Base-by-base conservation (phyloP, 2,888 invertebrate species). In the Ennomos quercinarius region DNA sequence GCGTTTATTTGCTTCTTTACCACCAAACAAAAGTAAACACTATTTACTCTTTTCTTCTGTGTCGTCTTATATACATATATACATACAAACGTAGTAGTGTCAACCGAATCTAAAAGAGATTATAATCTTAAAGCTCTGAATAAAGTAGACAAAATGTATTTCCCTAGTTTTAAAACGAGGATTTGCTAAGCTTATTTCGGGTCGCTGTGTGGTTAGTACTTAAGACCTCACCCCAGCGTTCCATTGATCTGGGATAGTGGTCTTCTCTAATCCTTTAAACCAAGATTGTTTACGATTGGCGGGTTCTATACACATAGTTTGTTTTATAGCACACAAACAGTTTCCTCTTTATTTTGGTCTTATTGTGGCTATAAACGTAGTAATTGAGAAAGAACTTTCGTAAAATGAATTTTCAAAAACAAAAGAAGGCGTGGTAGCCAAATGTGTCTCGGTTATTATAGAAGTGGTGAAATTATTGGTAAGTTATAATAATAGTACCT, bases 221-320 rank as follows among this genome's bases (percentile, higher is more conserved):
- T 61, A 51, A 61, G 59, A 53, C 27, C 49, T 53, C 56, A 59
- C 47, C 61, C 62, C 57, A 41, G 52, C 51, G 54, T 51, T 55
- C 43, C 59, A 56, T 65, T 65, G 65, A 65, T 61, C 67, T 64
- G 60, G 65, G 60, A 63, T 65, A 65, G 60, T 62, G 60, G 55
- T 54, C 45, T 56, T 61, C 59, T 55, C 58, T 62, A 67, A 65
- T 65, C 67, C 67, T 67, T 62, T 63, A 65, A 62, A 65, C 62
- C 58, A 54, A 62, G 61, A 65, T 56, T 65, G 59, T 50, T 50
- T 59, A 54, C 61, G 61, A 59, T 61, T 63, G 61, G 50, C 45
- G 10, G 55, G 41, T 12, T 54, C 38, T 41, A 10, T 38, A 54
- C 10, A 51, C 47, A 54, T 35, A 60, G 50, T 53, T 60, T 64